These are phyloP conservation scores for Hyposmocoma kahamanoa DNA, from an alignment of 1,140 invertebrate species.

Conservation along the genomic window DNA sequence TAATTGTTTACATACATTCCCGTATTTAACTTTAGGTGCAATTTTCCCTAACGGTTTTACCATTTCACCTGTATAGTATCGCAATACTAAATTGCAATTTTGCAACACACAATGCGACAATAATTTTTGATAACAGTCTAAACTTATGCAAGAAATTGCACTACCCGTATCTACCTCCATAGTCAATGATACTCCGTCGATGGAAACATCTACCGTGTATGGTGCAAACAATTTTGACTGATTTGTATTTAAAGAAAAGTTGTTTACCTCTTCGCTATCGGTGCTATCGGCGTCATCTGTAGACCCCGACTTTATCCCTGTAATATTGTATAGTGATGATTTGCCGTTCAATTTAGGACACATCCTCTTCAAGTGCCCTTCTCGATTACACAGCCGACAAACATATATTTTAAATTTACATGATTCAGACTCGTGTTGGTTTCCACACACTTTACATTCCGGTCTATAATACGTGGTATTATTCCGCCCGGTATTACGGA, in stretches of 20 bases:
- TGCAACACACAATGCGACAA: background rate
- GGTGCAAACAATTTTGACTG: background rate
- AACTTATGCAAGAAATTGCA: conserved; percentile 1
- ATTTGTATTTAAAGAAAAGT: background rate
- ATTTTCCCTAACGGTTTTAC: background rate
- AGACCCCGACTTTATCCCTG: background rate
- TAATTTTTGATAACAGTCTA: background rate
- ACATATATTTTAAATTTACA: background rate
- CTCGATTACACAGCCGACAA: background rate
- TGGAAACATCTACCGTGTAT: background rate
- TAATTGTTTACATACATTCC: background rate
- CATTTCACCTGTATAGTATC: conserved; percentile 4
- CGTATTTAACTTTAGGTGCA: background rate
- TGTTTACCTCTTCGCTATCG: conserved; percentile 1
- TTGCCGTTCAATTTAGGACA: background rate
- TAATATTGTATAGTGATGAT: background rate
- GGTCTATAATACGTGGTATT: background rate
- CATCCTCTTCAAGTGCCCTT: background rate
- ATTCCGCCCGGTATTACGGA: background rate
- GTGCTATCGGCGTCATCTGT: background rate
- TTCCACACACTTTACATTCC: background rate
- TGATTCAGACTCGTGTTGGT: background rate
- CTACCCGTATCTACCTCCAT: conserved; percentile 4
- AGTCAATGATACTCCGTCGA: background rate
- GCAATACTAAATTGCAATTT: background rate